phyloP scores from a whole-genome alignment of 2,113 vertebrate genomes.

The Merops nubicus region DNA sequence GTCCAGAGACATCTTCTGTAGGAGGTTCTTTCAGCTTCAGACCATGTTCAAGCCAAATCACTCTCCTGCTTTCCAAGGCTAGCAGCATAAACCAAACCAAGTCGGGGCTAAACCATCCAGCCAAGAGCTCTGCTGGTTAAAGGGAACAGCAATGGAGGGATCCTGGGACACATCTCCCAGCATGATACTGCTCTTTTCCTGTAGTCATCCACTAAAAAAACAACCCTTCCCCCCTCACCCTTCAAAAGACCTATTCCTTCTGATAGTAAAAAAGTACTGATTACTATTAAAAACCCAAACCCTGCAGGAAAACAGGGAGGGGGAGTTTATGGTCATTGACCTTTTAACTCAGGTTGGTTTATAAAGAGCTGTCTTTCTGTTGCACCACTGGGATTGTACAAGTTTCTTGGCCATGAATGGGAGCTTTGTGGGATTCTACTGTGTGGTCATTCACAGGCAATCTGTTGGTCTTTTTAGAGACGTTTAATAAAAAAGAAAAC shows the following conservation, averaged over 20 bases:
- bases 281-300: slow-evolving; percentile 56
- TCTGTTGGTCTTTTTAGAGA: slow-evolving; percentile 72
- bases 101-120: background rate
- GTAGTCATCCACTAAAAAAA: background rate
- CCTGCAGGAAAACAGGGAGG: slow-evolving; percentile 47
- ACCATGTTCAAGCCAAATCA: background rate
- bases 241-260: slow-evolving; percentile 22
- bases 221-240: background rate
- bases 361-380: slow-evolving; percentile 73
- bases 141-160: background rate
- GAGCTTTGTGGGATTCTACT: slow-evolving; percentile 73
- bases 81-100: background rate
- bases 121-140: background rate
- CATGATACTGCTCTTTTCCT: background rate
- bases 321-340: slow-evolving; percentile 62
- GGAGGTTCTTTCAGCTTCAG: background rate
- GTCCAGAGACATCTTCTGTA: background rate
- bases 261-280: slow-evolving; percentile 19
- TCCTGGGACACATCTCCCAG: background rate
- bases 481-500: slow-evolving; percentile 63
- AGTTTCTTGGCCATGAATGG: slow-evolving; percentile 71
- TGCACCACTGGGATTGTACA: slow-evolving; percentile 62
- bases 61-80: background rate
- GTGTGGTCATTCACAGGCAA: slow-evolving; percentile 75
- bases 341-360: slow-evolving; percentile 72